Conservation (phyloP, 2,113 vertebrate genomes). For the Vicugna pacos region DNA sequence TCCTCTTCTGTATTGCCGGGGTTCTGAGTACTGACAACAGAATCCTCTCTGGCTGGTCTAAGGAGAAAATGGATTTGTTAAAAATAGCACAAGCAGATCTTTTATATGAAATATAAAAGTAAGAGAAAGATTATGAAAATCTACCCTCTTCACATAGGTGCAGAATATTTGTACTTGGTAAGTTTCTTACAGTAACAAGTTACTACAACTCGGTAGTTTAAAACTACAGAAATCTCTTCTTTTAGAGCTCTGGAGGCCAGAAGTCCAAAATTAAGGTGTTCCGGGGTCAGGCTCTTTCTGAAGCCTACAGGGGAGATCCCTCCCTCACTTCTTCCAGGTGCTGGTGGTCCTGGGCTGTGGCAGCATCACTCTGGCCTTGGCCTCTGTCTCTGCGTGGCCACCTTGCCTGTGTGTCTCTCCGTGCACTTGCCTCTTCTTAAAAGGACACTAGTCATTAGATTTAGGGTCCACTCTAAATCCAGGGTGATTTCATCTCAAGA, state of each 20-base stretch:
- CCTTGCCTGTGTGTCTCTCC: background rate
- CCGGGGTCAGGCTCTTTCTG: background rate
- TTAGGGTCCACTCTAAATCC: background rate
- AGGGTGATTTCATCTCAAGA: background rate
- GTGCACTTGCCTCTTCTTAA: background rate
- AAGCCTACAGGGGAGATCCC: background rate
- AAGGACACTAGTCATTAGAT: background rate
- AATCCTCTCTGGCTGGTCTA: background rate
- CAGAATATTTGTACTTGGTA: background rate
- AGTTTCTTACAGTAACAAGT: background rate
- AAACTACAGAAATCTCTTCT: background rate
- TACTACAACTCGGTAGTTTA: background rate
- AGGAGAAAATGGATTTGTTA: conserved; percentile 19
- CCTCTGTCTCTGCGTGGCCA: background rate
- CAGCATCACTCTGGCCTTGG: background rate
- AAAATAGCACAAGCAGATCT: background rate
- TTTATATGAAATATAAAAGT: background rate
- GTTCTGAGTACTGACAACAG: background rate
- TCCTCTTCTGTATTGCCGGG: background rate
- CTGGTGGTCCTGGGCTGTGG: background rate
- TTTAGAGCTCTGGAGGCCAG: background rate
- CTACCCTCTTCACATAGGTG: background rate
- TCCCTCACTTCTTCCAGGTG: background rate
- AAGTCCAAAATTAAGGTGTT: background rate
- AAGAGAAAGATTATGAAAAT: background rate